phyloP scores from a whole-genome alignment of 2,113 vertebrate species.

The Oncorhynchus mykiss region DNA sequence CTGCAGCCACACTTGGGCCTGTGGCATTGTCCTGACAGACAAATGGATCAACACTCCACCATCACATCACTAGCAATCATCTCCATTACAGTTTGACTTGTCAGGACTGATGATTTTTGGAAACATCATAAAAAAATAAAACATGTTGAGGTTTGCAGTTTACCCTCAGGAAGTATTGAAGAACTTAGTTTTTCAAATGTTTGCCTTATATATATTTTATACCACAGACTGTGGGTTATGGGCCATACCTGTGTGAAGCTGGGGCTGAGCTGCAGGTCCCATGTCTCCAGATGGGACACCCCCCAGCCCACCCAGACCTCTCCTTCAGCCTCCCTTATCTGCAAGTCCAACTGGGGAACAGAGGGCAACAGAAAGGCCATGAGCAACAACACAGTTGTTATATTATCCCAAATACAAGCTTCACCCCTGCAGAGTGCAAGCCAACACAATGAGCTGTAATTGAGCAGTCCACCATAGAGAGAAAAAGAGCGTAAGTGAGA shows the following conservation, averaged over 20 bases:
- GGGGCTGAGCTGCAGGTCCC: conserved; percentile 64
- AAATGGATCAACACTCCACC: neutral
- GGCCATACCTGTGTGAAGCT: conserved; percentile 59
- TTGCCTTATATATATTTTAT: too few species aligned
- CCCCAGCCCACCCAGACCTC: conserved; percentile 83
- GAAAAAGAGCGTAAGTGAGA: neutral
- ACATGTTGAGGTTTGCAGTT: too few species aligned
- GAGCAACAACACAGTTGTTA: neutral
- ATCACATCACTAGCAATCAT: neutral
- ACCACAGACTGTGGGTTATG: neutral
- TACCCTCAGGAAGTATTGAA: too few species aligned
- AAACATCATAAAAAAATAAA: too few species aligned
- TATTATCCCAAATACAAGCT: neutral
- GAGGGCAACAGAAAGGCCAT: neutral
- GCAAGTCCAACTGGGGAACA: conserved; percentile 81
- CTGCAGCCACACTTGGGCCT: conserved; percentile 46
- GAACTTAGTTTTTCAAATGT: too few species aligned
- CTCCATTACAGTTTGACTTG: neutral
- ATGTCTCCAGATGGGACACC: conserved; percentile 53
- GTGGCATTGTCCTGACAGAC: conserved; percentile 47
- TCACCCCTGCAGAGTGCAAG: neutral
- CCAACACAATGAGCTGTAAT: conserved; percentile 4
- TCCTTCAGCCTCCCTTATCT: conserved; percentile 77
- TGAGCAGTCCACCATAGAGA: neutral
- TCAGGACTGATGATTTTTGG: too few species aligned